These are phyloP conservation scores for Muntiacus reevesi DNA, from an alignment of 2,113 vertebrate species.

Conservation along the genomic window DNA sequence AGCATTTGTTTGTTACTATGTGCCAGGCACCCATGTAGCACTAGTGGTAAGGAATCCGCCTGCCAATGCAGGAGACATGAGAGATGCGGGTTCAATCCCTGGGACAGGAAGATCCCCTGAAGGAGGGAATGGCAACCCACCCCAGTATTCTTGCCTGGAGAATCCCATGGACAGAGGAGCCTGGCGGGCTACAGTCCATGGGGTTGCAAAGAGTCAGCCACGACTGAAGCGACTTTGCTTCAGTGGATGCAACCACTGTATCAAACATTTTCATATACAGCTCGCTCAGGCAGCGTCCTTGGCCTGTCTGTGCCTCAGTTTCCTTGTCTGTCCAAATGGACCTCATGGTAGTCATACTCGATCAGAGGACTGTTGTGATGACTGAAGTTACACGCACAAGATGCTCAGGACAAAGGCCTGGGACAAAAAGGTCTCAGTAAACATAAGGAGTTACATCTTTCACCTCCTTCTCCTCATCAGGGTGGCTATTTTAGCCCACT, in stretches of 20 bases:
- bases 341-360: rapidly evolving
- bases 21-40: background rate
- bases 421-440: rapidly evolving
- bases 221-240: background rate
- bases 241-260: background rate
- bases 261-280: background rate
- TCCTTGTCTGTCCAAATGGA: background rate
- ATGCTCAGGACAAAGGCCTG: background rate
- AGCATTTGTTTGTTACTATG: background rate
- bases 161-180: background rate
- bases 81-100: background rate
- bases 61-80: background rate
- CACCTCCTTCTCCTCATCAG: background rate
- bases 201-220: no score
- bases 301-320: background rate
- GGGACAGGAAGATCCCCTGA: background rate
- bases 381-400: background rate
- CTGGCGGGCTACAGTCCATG: no score
- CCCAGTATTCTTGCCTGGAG: background rate
- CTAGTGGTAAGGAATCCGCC: background rate
- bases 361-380: background rate
- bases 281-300: background rate
- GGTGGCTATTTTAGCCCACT: background rate
- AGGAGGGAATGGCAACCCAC: background rate
- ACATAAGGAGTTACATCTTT: background rate